These are phyloP conservation scores for Meandrina meandrites DNA, from an alignment of 92 coral and sea anemone species.

Conservation along the genomic window DNA sequence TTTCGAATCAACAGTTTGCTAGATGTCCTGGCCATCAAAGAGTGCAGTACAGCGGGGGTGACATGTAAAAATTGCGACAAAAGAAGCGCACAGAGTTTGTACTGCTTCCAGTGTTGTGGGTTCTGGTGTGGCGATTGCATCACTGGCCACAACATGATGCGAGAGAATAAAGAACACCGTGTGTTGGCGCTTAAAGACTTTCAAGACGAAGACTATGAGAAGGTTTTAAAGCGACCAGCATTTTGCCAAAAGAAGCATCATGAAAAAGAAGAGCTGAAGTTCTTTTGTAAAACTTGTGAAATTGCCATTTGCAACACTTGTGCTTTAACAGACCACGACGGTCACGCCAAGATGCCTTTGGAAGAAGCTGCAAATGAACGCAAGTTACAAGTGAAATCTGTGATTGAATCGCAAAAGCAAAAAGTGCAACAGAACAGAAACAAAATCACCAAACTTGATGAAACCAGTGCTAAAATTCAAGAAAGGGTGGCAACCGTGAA, in stretches of 20 bases:
- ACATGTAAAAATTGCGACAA: slow-evolving; percentile 13
- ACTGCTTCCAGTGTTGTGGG: not conserved
- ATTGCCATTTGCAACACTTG: not conserved
- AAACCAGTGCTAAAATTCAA: not conserved
- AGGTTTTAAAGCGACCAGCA: not conserved
- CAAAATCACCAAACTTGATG: not conserved
- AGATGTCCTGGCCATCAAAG: not conserved
- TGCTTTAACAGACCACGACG: not conserved
- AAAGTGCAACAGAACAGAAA: not conserved
- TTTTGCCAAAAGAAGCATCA: slow-evolving; percentile 2
- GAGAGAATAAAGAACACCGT: slow-evolving; percentile 7
- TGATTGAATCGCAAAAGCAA: not conserved
- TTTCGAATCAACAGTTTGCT: too few relatives aligned
- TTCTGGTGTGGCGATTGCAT: not conserved
- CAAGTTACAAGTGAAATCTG: not conserved
- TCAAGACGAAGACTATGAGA: not conserved
- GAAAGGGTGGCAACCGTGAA: not conserved
- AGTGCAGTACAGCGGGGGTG: not conserved
- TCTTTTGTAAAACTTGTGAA: not conserved
- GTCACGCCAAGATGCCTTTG: not conserved
- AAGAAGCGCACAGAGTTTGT: not conserved
- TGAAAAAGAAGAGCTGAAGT: not conserved
- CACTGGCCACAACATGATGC: slow-evolving; percentile 8
- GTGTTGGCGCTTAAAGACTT: slow-evolving; percentile 28
- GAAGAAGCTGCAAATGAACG: not conserved